A percentile compares a stretch with the other conserved stretches of the same genome.
These are phyloP conservation scores for Ondatra zibethicus DNA, from an alignment of 2,113 vertebrate species.

Conservation along the genomic window DNA sequence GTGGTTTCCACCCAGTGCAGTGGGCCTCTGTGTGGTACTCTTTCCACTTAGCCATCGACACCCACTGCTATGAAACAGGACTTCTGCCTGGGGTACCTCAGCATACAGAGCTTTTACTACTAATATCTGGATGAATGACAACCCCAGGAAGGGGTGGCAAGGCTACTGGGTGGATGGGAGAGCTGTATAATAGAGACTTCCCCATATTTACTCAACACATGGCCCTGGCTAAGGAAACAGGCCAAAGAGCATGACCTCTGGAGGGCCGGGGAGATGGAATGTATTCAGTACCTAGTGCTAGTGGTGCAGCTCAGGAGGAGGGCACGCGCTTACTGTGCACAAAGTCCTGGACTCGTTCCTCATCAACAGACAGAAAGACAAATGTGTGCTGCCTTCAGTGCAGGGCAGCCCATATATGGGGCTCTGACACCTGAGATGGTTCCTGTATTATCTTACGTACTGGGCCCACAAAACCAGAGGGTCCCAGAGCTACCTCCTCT, in stretches of 20 bases:
- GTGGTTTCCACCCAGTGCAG: fast-evolving
- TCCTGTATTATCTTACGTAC: neutral
- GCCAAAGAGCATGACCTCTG: too few species aligned
- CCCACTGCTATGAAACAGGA: neutral
- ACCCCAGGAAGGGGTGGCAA: neutral
- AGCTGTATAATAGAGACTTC: neutral
- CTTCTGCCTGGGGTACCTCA: neutral
- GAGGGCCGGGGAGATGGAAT: neutral
- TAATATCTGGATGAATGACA: neutral
- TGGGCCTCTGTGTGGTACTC: neutral
- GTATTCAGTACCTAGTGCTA: fast-evolving
- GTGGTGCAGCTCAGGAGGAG: too few species aligned
- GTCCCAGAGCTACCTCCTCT: neutral
- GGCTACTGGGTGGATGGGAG: neutral
- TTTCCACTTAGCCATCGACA: neutral
- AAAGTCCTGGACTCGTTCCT: neutral
- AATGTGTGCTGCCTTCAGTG: too few species aligned
- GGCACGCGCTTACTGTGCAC: too few species aligned
- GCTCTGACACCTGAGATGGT: too few species aligned
- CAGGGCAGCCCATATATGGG: fast-evolving
- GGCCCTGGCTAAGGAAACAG: neutral
- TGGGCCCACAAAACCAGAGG: neutral
- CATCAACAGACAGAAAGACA: neutral
- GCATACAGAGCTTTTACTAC: neutral
- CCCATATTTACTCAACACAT: neutral